A percentile compares a stretch with the other conserved stretches of the same genome.
Conservation (phyloP, 2,888 invertebrate genomes). For the Sturmia bella region DNA sequence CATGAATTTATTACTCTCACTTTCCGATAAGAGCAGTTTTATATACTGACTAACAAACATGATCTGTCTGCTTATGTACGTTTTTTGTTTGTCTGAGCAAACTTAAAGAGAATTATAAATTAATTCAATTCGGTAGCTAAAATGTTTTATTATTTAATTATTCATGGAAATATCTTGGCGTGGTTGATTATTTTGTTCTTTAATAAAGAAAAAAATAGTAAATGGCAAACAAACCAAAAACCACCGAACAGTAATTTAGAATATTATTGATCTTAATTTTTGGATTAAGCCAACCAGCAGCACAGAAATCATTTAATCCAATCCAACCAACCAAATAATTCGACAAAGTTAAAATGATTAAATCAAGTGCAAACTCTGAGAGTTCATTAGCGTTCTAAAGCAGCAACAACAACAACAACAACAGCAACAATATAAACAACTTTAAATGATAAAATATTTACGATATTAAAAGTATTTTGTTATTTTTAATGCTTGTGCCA, state of each 20-base stretch:
- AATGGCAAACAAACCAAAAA: background rate
- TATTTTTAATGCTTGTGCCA: constrained; percentile 37
- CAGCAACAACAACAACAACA: constrained; percentile 31
- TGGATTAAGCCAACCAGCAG: constrained; percentile 26
- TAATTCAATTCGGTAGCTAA: too few species aligned
- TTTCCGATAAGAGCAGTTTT: background rate
- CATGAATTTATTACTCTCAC: constrained; percentile 1
- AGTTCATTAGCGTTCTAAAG: constrained; percentile 47
- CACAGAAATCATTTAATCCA: constrained; percentile 37
- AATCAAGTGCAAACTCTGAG: constrained; percentile 56
- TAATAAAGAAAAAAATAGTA: background rate
- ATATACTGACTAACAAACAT: background rate
- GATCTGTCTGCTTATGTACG: too few species aligned
- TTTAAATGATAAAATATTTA: constrained; percentile 31
- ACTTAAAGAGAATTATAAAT: too few species aligned
- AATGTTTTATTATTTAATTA: background rate
- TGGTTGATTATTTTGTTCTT: background rate
- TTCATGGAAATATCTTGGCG: too few species aligned
- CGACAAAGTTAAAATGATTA: constrained; percentile 28
- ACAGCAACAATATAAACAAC: constrained; percentile 13
- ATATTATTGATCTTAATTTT: constrained; percentile 5
- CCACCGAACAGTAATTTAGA: background rate
- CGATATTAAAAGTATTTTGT: constrained; percentile 27
- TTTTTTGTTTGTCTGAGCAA: too few species aligned
- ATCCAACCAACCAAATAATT: background rate